phyloP scores from a whole-genome alignment of 2,888 invertebrate genomes.

The Choristoneura rosaceana region DNA sequence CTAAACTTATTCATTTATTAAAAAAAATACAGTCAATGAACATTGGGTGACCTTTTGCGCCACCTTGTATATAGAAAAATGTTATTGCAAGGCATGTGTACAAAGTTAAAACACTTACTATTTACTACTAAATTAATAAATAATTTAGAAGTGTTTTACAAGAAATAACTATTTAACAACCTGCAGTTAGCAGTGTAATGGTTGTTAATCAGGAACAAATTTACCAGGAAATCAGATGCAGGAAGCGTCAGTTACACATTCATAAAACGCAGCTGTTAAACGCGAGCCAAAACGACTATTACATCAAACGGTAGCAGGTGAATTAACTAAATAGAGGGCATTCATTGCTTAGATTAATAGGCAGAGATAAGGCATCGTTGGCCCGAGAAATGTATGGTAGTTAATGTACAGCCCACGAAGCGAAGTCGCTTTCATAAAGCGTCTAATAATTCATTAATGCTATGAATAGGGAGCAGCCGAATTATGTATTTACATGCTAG shows the following conservation, averaged over 20 bases:
- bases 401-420: slow-evolving; percentile 45
- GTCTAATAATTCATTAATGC: slow-evolving; percentile 41
- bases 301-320: slow-evolving; percentile 68
- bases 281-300: slow-evolving; percentile 62
- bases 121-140: not conserved
- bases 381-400: slow-evolving; percentile 57
- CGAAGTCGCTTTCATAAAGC: slow-evolving; percentile 44
- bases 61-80: no score
- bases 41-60: no score
- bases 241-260: slow-evolving; percentile 37
- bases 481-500: slow-evolving; percentile 40
- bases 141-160: not conserved
- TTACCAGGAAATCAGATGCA: slow-evolving; percentile 40
- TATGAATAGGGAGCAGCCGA: slow-evolving; percentile 39
- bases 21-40: no score
- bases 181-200: not conserved
- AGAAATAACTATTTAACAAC: not conserved
- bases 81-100: no score
- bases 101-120: no score
- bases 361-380: slow-evolving; percentile 61
- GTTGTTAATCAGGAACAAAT: slow-evolving; percentile 32
- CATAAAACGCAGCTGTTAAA: slow-evolving; percentile 58
- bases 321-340: slow-evolving; percentile 65
- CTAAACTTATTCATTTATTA: no score
- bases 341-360: slow-evolving; percentile 68